Evolutionary conservation across 2,888 invertebrate species (phyloP).

Genomic region (Tanypteryx hageni): DNA sequence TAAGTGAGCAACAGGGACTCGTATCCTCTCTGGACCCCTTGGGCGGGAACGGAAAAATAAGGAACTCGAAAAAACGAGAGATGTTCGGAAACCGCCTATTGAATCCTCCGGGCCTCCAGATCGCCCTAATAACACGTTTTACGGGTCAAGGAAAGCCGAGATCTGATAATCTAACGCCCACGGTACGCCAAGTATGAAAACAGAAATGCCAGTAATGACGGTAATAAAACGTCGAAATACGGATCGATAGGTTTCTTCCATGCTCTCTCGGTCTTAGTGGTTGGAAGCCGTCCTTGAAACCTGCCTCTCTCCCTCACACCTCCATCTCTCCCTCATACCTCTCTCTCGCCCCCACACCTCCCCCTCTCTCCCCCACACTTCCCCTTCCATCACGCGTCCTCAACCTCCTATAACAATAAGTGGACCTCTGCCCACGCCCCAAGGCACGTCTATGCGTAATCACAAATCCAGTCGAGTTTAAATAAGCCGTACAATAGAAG

Average conservation of each 20-base stretch:
- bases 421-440: constrained; percentile 17
- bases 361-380: neutral
- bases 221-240: constrained; percentile 62
- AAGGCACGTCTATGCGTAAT: constrained; percentile 31
- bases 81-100: constrained; percentile 39
- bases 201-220: constrained; percentile 58
- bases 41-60: neutral
- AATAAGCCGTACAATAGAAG: neutral
- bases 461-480: constrained; percentile 25
- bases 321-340: neutral
- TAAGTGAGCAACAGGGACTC: neutral
- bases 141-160: constrained; percentile 53
- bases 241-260: constrained; percentile 47
- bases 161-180: constrained; percentile 57
- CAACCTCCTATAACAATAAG: neutral
- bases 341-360: neutral
- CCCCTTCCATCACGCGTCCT: neutral
- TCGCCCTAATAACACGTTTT: constrained; percentile 57
- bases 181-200: constrained; percentile 45
- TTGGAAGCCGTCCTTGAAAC: constrained; percentile 40
- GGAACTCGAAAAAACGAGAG: constrained; percentile 47
- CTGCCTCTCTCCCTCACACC: neutral
- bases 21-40: neutral
- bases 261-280: neutral
- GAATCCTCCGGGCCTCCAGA: constrained; percentile 45